Base-by-base conservation (phyloP, 2,797 vertebrate species). In the Molothrus ater region DNA sequence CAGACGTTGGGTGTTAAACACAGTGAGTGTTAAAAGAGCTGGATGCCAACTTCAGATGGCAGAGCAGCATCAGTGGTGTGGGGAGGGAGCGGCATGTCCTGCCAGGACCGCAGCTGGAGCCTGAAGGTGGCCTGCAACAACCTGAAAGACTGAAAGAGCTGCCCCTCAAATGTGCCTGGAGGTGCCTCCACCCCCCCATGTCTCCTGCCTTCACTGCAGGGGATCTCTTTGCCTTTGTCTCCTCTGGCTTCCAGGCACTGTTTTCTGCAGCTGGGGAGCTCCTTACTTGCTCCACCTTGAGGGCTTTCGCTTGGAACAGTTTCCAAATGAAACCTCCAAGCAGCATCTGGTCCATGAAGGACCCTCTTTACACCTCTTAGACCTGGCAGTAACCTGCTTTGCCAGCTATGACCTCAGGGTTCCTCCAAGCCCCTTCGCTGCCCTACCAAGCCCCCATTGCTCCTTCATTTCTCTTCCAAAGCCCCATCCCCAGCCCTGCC, bases 371-470 rank as follows among this genome's bases (percentile, higher is more conserved):
- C 15, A 4, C 2, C 50, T 32, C 51, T 43, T 5, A 48, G 51
- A 38, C 26, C 28, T 36, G 60, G 8, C 57, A 64, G 28, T 12
- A 63, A 86, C n/a, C 25, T 47, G 28, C 73, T 68, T 51, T 32
- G 45, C 14, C 13, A 10, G 4, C 22, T 54, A 19, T 6, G 32
- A 80, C 18, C 17, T 64, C 51, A 42, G 17, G 31, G 17, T 6
- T 90, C 61, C 88, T 84, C 50, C 3, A 2, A 70, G 29, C 34
- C 25, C 14, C 48, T 48, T 3, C 0, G 0, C 16, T 74, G 64
- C 19, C 11, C 17, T 12, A 13, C 32, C 29, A 32, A 61, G 10
- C 13, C 12, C 32, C 8, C 0, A 0, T 2, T 48, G 20, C 57
- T 70, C 42, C 54, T 53, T 78, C 57, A 2, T 31, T 26, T 29